A percentile compares a stretch with the other conserved stretches of the same genome.
Evolutionary conservation across 2,888 invertebrate genomes (phyloP).

Genomic region (Neocrepidodera transversa): DNA sequence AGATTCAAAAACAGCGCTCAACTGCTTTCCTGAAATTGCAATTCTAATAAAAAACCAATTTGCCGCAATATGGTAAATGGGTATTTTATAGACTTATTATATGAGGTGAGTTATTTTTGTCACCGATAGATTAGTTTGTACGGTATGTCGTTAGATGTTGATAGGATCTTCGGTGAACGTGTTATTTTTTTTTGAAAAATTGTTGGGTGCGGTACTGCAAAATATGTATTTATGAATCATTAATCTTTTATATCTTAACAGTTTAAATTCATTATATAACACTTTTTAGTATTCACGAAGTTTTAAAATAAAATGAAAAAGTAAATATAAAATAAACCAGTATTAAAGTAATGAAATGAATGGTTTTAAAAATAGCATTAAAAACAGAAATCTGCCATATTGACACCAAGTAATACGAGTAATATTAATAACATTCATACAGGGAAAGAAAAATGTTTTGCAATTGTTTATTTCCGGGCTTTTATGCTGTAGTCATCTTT

Average conservation of each 20-base stretch:
- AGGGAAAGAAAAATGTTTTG: too few relatives aligned
- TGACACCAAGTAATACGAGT: too few relatives aligned
- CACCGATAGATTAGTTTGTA: conserved; percentile 9
- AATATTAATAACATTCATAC: too few relatives aligned
- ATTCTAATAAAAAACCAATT: conserved; percentile 30
- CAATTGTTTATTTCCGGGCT: too few relatives aligned
- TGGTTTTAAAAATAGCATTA: too few relatives aligned
- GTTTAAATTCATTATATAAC: not conserved
- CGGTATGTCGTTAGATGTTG: not conserved
- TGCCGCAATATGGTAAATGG: conserved; percentile 29
- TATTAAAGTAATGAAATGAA: too few relatives aligned
- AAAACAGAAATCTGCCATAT: too few relatives aligned
- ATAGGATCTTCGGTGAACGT: conserved; percentile 14
- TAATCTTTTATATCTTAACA: conserved; percentile 7
- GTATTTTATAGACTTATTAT: conserved; percentile 27
- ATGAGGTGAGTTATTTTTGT: conserved; percentile 22
- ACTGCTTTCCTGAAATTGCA: conserved; percentile 31
- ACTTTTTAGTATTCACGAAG: too few relatives aligned
- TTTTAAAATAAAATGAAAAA: too few relatives aligned
- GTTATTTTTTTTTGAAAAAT: conserved; percentile 13
- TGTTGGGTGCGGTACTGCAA: not conserved
- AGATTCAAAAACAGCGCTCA: conserved; percentile 30
- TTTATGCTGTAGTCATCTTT: too few relatives aligned
- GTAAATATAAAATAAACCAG: too few relatives aligned
- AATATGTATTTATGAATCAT: conserved; percentile 1